Percentiles rank a stretch among this genome's conserved stretches.
Evolutionary conservation across 1,140 invertebrate genomes (phyloP).

Genomic region (Acyrthosiphon pisum): DNA sequence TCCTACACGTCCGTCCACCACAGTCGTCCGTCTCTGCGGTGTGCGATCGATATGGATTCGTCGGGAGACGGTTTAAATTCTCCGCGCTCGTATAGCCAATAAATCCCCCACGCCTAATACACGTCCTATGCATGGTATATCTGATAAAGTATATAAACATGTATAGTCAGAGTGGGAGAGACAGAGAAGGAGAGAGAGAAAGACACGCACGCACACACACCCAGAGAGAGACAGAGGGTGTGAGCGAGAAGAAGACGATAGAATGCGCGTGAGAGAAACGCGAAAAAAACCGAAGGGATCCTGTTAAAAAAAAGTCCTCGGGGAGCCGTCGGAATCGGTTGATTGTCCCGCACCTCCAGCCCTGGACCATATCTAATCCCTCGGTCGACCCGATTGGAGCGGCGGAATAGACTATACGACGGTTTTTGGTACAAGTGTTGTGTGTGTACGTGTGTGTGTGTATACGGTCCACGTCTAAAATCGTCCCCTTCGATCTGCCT

Average conservation of each 20-base stretch:
- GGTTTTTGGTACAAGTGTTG: slow-evolving; percentile 53
- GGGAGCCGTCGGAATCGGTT: slow-evolving; percentile 57
- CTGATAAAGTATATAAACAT: slow-evolving; percentile 28
- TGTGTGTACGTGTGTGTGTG: neutral
- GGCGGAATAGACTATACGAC: slow-evolving; percentile 30
- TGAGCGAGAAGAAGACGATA: neutral
- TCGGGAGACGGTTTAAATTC: slow-evolving; percentile 46
- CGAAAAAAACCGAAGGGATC: slow-evolving; percentile 55
- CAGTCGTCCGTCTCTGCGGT: neutral
- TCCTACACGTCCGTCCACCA: neutral
- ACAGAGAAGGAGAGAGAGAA: neutral
- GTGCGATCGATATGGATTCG: slow-evolving; percentile 48
- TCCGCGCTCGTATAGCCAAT: slow-evolving; percentile 36
- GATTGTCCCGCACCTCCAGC: slow-evolving; percentile 40
- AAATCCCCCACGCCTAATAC: slow-evolving; percentile 51
- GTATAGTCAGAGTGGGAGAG: neutral
- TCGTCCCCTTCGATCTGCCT: slow-evolving; percentile 49
- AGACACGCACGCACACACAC: neutral
- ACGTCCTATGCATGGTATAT: slow-evolving; percentile 51
- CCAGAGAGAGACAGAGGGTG: neutral
- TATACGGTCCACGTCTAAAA: slow-evolving; percentile 44
- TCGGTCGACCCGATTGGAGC: neutral
- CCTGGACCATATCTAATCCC: slow-evolving; percentile 50
- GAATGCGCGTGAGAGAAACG: neutral
- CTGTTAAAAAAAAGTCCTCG: slow-evolving; percentile 56